A percentile compares a stretch with the other conserved stretches of the same genome.
Evolutionary conservation across 1,140 invertebrate species (phyloP).

Genomic region (Drosophila triauraria): DNA sequence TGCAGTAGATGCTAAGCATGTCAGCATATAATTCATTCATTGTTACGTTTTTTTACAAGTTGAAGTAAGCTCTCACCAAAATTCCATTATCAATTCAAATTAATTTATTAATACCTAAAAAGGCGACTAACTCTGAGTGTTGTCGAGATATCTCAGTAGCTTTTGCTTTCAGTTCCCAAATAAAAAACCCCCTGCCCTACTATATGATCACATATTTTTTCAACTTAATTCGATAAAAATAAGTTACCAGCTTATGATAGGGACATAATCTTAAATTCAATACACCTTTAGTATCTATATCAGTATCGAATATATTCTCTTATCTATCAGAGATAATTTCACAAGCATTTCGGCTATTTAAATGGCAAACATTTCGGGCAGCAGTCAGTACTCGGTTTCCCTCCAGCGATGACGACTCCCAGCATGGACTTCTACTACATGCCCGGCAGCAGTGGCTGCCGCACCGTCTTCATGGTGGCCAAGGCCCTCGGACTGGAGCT

Average conservation of each 20-base stretch:
- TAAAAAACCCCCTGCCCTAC: too few species aligned
- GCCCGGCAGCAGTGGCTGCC: slow-evolving; percentile 5
- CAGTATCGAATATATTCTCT: background rate
- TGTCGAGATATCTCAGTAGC: background rate
- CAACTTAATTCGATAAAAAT: background rate
- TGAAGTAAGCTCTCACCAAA: background rate
- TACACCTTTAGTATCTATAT: background rate
- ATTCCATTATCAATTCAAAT: background rate
- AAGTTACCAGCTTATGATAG: background rate
- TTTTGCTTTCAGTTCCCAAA: background rate
- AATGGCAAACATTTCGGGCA: background rate
- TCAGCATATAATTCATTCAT: too few species aligned
- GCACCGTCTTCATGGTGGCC: slow-evolving; percentile 4
- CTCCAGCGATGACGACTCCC: background rate
- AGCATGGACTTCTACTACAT: slow-evolving; percentile 11
- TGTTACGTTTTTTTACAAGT: background rate
- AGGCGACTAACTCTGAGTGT: background rate
- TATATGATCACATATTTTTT: background rate
- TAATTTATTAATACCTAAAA: background rate
- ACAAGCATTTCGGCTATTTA: background rate
- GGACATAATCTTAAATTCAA: background rate
- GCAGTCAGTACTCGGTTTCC: background rate
- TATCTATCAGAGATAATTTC: background rate
- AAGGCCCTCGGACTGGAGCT: slow-evolving; percentile 8
- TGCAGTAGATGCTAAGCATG: too few species aligned